Conservation (phyloP, 2,113 vertebrate species). For the Chroicocephalus ridibundus region DNA sequence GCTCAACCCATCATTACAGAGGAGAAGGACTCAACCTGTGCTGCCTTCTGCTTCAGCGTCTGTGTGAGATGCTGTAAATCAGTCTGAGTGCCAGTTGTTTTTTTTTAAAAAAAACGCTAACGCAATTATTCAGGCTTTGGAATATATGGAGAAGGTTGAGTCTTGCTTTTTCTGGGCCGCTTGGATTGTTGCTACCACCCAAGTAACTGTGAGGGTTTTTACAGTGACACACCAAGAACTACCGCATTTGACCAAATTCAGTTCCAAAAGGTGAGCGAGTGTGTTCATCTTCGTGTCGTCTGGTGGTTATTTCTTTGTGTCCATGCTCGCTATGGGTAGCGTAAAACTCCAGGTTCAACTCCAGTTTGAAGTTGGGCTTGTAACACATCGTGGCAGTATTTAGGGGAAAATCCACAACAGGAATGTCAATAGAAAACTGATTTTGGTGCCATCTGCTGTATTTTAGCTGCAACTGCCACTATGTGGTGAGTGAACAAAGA, state of each 20-base stretch:
- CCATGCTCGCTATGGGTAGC: not conserved
- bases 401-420: not conserved
- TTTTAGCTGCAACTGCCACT: not conserved
- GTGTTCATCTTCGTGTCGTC: rapidly evolving
- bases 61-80: not conserved
- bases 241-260: not conserved
- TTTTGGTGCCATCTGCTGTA: not conserved
- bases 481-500: not conserved
- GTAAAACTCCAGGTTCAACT: not conserved
- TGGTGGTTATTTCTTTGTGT: not conserved
- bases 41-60: not conserved
- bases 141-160: rapidly evolving
- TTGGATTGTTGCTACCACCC: not conserved
- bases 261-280: not conserved
- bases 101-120: not conserved
- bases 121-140: not conserved
- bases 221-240: not conserved
- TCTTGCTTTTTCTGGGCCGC: not conserved
- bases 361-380: not conserved
- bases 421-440: not conserved
- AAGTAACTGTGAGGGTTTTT: not conserved
- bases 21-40: not conserved
- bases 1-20: not conserved
- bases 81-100: not conserved
- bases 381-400: not conserved